Conservation (phyloP, 2,113 vertebrate species). For the Mus spicilegus region DNA sequence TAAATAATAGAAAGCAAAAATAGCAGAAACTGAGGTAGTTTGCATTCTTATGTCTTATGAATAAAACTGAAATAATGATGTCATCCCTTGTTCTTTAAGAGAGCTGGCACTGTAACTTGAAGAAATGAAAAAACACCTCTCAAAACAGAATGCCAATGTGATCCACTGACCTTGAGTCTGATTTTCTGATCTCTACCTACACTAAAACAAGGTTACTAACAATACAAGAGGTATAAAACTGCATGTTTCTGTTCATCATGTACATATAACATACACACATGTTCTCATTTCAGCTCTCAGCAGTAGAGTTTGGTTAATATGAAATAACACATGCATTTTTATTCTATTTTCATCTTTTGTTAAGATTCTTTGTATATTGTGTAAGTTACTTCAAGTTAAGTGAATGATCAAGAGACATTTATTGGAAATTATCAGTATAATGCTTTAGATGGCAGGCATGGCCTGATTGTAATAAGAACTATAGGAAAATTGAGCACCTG, state of each 20-base stretch:
- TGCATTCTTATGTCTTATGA: constrained; percentile 73
- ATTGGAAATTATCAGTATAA: not conserved
- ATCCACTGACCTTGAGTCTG: not conserved
- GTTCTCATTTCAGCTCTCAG: not conserved
- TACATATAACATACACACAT: not conserved
- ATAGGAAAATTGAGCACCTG: not conserved
- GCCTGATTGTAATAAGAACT: not conserved
- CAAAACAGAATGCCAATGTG: not conserved
- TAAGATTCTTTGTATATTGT: not conserved
- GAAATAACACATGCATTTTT: not conserved
- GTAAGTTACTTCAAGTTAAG: constrained; percentile 27
- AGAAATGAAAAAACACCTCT: constrained; percentile 44
- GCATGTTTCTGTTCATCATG: not conserved
- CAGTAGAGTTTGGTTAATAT: not conserved
- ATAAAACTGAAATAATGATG: constrained; percentile 75
- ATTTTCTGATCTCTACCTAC: not conserved
- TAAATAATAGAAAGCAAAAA: constrained; percentile 81
- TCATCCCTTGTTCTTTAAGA: constrained; percentile 68
- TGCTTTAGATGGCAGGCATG: not conserved
- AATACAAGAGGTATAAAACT: not conserved
- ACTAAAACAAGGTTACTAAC: not conserved
- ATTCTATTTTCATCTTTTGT: not conserved
- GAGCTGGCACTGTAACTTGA: constrained; percentile 58
- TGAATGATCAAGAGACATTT: not conserved
- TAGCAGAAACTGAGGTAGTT: constrained; percentile 69